A percentile compares a stretch with the other conserved stretches of the same genome.
phyloP scores from a whole-genome alignment of 2,113 vertebrate species.

The Gambusia affinis region DNA sequence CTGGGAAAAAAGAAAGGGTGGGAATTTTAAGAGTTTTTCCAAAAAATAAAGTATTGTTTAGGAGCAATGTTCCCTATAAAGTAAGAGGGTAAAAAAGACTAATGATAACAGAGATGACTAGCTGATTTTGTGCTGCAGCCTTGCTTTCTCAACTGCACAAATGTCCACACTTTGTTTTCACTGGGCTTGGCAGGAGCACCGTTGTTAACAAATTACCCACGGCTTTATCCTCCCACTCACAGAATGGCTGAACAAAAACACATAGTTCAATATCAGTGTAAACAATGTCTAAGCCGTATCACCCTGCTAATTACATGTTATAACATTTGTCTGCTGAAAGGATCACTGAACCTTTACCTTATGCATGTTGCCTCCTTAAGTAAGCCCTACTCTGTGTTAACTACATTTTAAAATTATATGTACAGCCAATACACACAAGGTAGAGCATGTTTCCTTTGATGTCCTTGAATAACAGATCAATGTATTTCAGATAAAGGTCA shows the following conservation, averaged over 20 bases:
- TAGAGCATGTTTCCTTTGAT: not conserved
- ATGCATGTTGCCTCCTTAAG: not conserved
- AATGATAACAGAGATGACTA: not conserved
- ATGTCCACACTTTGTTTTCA: not conserved
- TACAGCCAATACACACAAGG: not conserved
- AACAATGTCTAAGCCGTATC: not conserved
- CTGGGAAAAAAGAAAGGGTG: conserved; percentile 1
- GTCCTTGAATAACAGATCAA: too few species aligned
- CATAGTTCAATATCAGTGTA: not conserved
- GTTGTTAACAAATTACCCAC: not conserved
- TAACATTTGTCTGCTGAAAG: not conserved
- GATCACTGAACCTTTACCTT: not conserved
- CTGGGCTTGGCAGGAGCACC: not conserved
- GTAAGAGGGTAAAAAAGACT: not conserved
- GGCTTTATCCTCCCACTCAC: not conserved
- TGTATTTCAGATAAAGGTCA: not conserved
- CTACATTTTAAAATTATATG: not conserved
- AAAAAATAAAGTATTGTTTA: not conserved
- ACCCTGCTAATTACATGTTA: not conserved
- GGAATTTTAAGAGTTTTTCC: not conserved
- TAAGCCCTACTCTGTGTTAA: not conserved
- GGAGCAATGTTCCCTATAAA: not conserved
- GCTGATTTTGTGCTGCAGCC: not conserved
- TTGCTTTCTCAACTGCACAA: not conserved
- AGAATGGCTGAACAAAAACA: not conserved